Conservation (phyloP, 2,113 vertebrate genomes). For the Caretta caretta region DNA sequence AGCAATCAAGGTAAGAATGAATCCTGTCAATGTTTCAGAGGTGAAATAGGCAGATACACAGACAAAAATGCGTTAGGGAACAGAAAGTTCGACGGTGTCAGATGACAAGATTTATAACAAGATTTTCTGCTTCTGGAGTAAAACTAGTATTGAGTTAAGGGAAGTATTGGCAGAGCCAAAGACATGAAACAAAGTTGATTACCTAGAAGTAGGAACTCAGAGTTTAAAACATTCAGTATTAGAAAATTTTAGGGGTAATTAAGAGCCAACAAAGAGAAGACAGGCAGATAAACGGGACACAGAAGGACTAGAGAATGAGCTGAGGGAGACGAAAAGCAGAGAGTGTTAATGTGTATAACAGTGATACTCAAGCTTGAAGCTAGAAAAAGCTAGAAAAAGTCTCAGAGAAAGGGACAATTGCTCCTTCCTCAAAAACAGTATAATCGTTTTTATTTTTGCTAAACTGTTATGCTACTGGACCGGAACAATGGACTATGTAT, state of each 20-base stretch:
- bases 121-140: background rate
- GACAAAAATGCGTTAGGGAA: rapidly evolving
- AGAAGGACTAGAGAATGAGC: background rate
- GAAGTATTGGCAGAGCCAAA: background rate
- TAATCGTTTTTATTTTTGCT: background rate
- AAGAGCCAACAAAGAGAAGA: background rate
- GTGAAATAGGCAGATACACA: background rate
- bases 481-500: background rate
- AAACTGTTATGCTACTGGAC: background rate
- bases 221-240: background rate
- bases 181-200: background rate
- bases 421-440: background rate
- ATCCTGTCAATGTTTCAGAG: background rate
- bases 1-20: background rate
- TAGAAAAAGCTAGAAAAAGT: background rate
- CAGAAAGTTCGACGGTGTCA: background rate
- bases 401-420: background rate
- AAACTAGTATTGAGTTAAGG: background rate
- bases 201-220: background rate
- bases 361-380: background rate
- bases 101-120: background rate
- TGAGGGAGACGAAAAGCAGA: background rate
- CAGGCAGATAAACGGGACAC: background rate
- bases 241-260: background rate
- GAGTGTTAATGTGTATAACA: background rate